Conservation (phyloP, 2,888 invertebrate genomes). For the Dermolepida albohirtum region DNA sequence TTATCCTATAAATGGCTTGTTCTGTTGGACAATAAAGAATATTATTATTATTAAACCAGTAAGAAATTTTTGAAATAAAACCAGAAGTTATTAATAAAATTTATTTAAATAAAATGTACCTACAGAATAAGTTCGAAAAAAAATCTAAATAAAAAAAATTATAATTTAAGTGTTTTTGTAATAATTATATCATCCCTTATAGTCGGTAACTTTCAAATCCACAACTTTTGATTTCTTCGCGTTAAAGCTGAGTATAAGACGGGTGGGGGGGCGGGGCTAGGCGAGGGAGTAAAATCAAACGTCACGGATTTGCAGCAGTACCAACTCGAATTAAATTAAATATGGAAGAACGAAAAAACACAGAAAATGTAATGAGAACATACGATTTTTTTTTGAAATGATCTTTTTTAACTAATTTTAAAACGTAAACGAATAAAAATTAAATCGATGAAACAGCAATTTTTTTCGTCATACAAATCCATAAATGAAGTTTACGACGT, state of each 20-base stretch:
- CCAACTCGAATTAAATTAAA: too few species aligned
- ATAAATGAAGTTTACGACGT: constrained; percentile 6
- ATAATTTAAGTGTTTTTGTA: constrained; percentile 31
- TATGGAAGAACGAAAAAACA: too few species aligned
- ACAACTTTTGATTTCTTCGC: constrained; percentile 27
- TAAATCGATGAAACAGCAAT: constrained; percentile 25
- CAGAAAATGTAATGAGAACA: too few species aligned
- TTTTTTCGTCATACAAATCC: constrained; percentile 29
- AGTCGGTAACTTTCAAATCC: constrained; percentile 21
- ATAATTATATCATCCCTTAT: constrained; percentile 15
- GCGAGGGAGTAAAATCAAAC: constrained; percentile 13
- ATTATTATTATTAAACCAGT: too few species aligned
- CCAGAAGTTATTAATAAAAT: constrained; percentile 58
- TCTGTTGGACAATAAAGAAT: too few species aligned
- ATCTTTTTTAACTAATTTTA: not conserved
- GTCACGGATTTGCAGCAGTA: constrained; percentile 19
- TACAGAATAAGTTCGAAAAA: constrained; percentile 56
- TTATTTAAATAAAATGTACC: constrained; percentile 61
- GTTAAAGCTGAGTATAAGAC: constrained; percentile 6
- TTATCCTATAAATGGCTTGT: too few species aligned
- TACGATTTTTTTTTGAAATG: too few species aligned
- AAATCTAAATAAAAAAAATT: constrained; percentile 32
- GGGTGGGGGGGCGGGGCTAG: constrained; percentile 1
- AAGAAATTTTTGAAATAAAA: too few species aligned
- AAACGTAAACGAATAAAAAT: constrained; percentile 14